phyloP scores from a whole-genome alignment of 2,113 vertebrate genomes.

The Ramphastos sulfuratus region DNA sequence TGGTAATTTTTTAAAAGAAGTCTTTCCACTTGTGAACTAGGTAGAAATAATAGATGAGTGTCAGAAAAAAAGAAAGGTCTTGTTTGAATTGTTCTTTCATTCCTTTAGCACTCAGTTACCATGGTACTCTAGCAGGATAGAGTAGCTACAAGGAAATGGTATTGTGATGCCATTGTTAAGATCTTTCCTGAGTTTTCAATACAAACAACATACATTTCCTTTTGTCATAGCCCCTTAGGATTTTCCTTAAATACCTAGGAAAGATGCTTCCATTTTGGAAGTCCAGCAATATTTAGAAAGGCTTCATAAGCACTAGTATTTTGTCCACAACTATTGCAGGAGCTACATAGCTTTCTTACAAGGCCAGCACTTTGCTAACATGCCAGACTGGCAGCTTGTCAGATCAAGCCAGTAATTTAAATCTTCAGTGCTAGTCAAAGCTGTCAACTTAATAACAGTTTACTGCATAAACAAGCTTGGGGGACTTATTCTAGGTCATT shows the following conservation, averaged over 20 bases:
- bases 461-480: constrained; percentile 49
- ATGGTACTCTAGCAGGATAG: not conserved
- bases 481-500: constrained; percentile 39
- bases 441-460: constrained; percentile 58
- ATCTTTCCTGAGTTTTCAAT: not conserved
- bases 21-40: not conserved
- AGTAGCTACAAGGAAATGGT: not conserved
- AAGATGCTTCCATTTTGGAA: not conserved
- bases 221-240: not conserved
- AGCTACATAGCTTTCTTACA: not conserved
- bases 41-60: not conserved
- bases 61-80: not conserved
- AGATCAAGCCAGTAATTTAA: constrained; percentile 52
- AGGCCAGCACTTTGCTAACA: not conserved
- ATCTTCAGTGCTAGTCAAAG: constrained; percentile 56
- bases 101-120: constrained; percentile 12
- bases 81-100: not conserved
- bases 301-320: not conserved
- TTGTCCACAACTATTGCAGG: not conserved
- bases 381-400: constrained; percentile 33
- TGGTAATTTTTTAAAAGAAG: not conserved
- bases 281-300: not conserved
- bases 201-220: not conserved
- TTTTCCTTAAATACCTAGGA: not conserved
- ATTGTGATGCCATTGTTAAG: not conserved